Base-by-base conservation (phyloP, 1,140 invertebrate species). In the Drosophila hydei region DNA sequence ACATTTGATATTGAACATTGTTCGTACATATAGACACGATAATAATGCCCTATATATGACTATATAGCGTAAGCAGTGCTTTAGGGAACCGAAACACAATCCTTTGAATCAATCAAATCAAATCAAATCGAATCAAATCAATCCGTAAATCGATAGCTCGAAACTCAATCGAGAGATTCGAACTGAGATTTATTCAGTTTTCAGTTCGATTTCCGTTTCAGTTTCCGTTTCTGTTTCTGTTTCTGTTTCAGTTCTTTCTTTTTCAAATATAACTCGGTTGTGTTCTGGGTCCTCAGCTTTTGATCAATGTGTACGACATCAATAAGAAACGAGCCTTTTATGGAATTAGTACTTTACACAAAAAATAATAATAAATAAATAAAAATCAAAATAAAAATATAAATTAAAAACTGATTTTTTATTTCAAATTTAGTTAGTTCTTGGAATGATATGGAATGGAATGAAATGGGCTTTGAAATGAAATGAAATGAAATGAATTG, bases 271-370 rank as follows among this genome's bases (percentile, higher is more conserved):
- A 33, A 8, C 8, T 18, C 47, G 38, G 48, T 69, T 69, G 40
- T 55, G 50, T 52, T 68, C 48, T 19, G 58, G 27, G 38, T 69
- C 65, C 40, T 69, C 60, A 63, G 67, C 67, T 50, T 70, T 62
- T 63, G 43, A 23, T 43, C 40, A 18, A 23, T 58, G 38, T 50
- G 43, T 67, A 47, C 16, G 40, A 43, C 18, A 56, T 47, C 11
- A 64, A 33, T 52, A 67, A 56, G 30, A 58, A 72, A 59, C 43
- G 38, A 72, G 69, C 69, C 69, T 72, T 67, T 54, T 67, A 72
- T 72, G 62, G 38, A 72, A 72, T 72, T 72, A 67, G 69, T 65
- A 72, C 21, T 72, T 72, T 72, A 67, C 47, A 65, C 52, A 59
- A 30, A 5, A 27, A 47, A 72, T 38, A 71, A 43, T 40, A 64